phyloP scores from a whole-genome alignment of 2,888 invertebrate species.

The Lamellibrachia satsuma region DNA sequence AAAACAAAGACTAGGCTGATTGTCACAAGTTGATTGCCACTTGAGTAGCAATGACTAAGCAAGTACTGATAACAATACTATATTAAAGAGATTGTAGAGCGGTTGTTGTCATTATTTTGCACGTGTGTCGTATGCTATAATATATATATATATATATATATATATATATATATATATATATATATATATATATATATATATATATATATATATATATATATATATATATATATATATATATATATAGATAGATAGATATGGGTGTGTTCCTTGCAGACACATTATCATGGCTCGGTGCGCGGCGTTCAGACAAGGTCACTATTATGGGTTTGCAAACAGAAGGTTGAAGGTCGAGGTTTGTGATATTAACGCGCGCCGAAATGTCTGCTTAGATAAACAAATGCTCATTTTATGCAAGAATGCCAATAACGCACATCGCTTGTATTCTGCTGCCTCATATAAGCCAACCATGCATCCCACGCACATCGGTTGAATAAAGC shows the following conservation, averaged over 20 bases:
- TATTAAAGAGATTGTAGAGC: neutral
- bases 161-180: too few relatives aligned
- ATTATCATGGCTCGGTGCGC: neutral
- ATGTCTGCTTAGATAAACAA: conserved; percentile 10
- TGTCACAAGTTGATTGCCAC: neutral
- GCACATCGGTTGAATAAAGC: neutral
- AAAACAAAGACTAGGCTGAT: neutral
- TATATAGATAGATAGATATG: too few relatives aligned
- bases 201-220: too few relatives aligned
- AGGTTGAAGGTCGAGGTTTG: neutral
- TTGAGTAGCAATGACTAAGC: neutral
- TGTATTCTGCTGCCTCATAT: neutral
- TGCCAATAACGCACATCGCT: conserved; percentile 17
- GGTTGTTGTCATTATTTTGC: neutral
- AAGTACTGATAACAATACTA: neutral
- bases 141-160: neutral
- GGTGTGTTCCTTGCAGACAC: neutral
- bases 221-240: too few relatives aligned
- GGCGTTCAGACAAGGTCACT: neutral
- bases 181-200: too few relatives aligned
- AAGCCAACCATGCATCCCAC: neutral
- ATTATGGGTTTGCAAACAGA: neutral
- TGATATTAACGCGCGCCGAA: neutral
- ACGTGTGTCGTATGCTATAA: neutral
- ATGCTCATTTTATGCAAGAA: neutral